Evolutionary conservation across 2,888 invertebrate species (phyloP).

Genomic region (Parapristionchus giblindavisi): DNA sequence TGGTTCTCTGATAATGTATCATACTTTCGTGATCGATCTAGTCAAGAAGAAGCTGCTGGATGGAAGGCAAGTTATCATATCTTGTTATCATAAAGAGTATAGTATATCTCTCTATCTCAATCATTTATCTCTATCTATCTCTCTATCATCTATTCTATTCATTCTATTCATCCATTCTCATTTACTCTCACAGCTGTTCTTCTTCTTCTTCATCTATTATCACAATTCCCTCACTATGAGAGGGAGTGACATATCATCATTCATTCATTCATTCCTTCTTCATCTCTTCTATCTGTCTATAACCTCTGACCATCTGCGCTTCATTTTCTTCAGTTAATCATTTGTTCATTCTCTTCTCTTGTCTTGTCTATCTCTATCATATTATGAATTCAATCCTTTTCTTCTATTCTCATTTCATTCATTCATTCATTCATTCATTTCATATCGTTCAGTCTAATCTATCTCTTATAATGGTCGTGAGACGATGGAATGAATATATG

Average conservation of each 20-base stretch:
- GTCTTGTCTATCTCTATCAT: neutral
- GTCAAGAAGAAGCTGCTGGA: conserved; percentile 97
- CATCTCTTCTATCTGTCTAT: conserved; percentile 4
- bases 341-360: neutral
- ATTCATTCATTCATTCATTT: neutral
- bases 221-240: neutral
- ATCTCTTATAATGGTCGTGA: no score
- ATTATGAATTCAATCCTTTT: neutral
- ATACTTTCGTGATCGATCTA: conserved; percentile 99
- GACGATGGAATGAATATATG: no score
- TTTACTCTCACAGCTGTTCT: neutral
- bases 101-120: neutral
- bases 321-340: neutral
- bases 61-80: conserved; percentile 86
- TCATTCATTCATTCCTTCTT: neutral
- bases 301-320: neutral
- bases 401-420: neutral
- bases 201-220: neutral
- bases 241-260: neutral
- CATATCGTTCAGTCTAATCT: neutral
- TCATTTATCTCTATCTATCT: neutral
- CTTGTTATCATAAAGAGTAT: neutral
- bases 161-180: neutral
- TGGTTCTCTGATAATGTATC: conserved; percentile 99
- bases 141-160: neutral